Percentiles rank a stretch among this genome's conserved stretches.
phyloP scores from a whole-genome alignment of 2,113 vertebrate genomes.

The Platanista minor region DNA sequence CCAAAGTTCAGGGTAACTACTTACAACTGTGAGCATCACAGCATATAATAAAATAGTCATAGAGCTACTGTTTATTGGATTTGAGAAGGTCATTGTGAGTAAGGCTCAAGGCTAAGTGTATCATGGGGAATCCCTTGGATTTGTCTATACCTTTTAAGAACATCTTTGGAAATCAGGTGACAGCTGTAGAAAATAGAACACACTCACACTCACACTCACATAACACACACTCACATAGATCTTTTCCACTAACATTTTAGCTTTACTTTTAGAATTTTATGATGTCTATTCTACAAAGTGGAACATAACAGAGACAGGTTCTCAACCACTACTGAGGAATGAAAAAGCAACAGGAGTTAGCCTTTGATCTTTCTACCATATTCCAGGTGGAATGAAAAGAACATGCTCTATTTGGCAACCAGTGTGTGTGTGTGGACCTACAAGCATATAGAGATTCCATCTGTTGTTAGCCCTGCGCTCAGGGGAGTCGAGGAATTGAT shows the following conservation, averaged over 20 bases:
- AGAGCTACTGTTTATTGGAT: constrained; percentile 74
- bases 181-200: constrained; percentile 21
- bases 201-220: background rate
- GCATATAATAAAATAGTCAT: constrained; percentile 65
- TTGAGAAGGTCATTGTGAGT: constrained; percentile 60
- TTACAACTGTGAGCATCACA: constrained; percentile 64
- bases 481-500: background rate
- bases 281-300: background rate
- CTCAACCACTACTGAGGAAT: background rate
- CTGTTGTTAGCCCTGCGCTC: background rate
- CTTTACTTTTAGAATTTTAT: constrained; percentile 13
- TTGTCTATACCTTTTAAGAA: constrained; percentile 41
- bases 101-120: constrained; percentile 60
- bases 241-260: constrained; percentile 45
- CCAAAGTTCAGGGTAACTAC: constrained; percentile 79
- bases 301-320: constrained; percentile 21
- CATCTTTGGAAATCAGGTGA: constrained; percentile 42
- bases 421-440: background rate
- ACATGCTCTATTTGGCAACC: background rate
- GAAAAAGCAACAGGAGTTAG: background rate
- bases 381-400: background rate
- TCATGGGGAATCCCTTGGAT: constrained; percentile 20
- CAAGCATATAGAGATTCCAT: background rate
- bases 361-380: constrained; percentile 2
- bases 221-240: background rate